A percentile compares a stretch with the other conserved stretches of the same genome.
Conservation (phyloP, 2,113 vertebrate species). For the Passer montanus region DNA sequence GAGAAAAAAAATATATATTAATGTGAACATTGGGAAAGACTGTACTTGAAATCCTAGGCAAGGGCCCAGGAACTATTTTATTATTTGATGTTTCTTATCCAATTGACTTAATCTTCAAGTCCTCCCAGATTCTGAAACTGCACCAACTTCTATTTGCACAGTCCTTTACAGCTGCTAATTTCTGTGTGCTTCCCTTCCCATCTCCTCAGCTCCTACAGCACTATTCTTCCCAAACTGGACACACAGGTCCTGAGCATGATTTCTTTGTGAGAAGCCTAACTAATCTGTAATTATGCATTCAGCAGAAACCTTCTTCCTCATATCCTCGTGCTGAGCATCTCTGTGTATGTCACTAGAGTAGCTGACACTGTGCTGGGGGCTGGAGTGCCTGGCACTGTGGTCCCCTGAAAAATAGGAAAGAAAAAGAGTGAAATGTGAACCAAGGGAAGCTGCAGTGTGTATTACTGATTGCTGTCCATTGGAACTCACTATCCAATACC, state of each 20-base stretch:
- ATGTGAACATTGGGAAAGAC: neutral
- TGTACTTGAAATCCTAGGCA: neutral
- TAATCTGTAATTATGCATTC: neutral
- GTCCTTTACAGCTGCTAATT: rapidly evolving
- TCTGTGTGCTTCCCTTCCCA: neutral
- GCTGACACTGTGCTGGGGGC: neutral
- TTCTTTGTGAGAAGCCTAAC: neutral
- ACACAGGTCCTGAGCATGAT: neutral
- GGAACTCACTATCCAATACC: neutral
- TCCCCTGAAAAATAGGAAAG: neutral
- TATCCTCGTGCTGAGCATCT: neutral
- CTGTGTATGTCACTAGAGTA: neutral
- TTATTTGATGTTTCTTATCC: neutral
- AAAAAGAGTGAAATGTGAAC: neutral
- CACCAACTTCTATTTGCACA: rapidly evolving
- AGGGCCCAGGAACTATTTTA: neutral
- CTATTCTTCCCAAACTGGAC: neutral
- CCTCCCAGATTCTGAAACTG: neutral
- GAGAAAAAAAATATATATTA: neutral
- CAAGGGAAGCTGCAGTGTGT: neutral
- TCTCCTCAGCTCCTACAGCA: neutral
- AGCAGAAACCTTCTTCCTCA: neutral
- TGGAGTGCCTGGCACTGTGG: neutral
- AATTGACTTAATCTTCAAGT: neutral
- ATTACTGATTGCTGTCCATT: neutral